A percentile compares a stretch with the other conserved stretches of the same genome.
phyloP scores from a whole-genome alignment of 2,888 invertebrate species.

The Eulithis prunata region DNA sequence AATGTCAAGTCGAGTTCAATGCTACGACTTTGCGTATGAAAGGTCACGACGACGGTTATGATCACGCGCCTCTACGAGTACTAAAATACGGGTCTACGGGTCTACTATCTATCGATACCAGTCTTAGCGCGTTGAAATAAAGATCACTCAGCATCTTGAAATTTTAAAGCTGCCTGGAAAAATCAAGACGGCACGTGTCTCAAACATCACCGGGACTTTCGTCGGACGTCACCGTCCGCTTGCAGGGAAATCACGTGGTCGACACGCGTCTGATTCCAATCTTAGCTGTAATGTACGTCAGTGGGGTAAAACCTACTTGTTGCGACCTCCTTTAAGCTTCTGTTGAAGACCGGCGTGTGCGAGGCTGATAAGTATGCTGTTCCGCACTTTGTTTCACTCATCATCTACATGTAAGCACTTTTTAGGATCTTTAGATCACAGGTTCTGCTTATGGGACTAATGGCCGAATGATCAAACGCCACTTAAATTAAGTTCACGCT shows the following conservation, averaged over 20 bases:
- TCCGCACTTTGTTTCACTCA: no score
- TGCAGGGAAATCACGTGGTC: neutral
- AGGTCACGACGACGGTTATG: neutral
- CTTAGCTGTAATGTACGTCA: neutral
- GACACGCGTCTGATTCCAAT: slow-evolving; percentile 1
- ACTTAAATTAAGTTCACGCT: no score
- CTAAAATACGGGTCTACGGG: neutral
- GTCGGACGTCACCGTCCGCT: neutral
- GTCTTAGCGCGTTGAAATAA: neutral
- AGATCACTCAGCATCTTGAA: no score
- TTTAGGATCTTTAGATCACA: no score
- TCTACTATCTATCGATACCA: neutral
- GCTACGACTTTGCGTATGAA: no score
- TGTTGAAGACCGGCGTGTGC: neutral
- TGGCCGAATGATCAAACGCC: no score
- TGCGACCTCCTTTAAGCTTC: neutral
- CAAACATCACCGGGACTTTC: neutral
- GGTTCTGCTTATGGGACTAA: no score
- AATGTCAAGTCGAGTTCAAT: no score
- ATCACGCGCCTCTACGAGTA: neutral
- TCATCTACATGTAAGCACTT: no score
- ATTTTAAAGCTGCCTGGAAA: no score
- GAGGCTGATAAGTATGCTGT: no score
- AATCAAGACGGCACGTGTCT: neutral
- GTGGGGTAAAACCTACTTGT: neutral